Conservation (phyloP, 35 echinoderm and acorn worm genomes). For the Holothuria glaberrima region DNA sequence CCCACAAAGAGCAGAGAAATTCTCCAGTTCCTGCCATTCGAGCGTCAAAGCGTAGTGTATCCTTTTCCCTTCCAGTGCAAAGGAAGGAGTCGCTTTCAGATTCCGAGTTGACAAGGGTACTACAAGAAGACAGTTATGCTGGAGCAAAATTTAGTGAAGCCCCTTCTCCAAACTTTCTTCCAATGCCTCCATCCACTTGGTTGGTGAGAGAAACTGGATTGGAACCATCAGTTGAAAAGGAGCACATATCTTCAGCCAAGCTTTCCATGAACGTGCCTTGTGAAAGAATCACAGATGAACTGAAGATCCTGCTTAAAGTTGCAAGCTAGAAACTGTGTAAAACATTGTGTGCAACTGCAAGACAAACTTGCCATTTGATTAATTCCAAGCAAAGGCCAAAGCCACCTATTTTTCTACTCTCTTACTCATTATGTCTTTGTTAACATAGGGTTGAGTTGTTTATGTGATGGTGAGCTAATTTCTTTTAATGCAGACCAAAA, state of each 20-base stretch:
- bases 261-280: constrained; percentile 43
- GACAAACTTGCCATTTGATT: constrained; percentile 38
- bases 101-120: constrained; percentile 29
- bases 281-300: constrained; percentile 42
- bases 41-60: constrained; percentile 15
- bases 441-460: too few relatives aligned
- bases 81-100: constrained; percentile 37
- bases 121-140: constrained; percentile 65
- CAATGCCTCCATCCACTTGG: constrained; percentile 72
- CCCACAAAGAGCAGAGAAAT: not conserved
- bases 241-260: constrained; percentile 3
- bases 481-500: too few relatives aligned
- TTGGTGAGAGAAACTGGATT: constrained; percentile 10
- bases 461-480: too few relatives aligned
- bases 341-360: not conserved
- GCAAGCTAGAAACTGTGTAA: not conserved
- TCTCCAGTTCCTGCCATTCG: not conserved
- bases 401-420: constrained; percentile 41
- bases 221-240: not conserved
- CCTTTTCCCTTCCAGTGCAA: constrained; percentile 7
- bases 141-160: constrained; percentile 90
- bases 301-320: constrained; percentile 42
- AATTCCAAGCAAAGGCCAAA: constrained; percentile 53
- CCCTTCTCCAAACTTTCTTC: constrained; percentile 64
- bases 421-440: too few relatives aligned